Conservation (phyloP, 1,140 invertebrate species). For the Eubasilissa regina region DNA sequence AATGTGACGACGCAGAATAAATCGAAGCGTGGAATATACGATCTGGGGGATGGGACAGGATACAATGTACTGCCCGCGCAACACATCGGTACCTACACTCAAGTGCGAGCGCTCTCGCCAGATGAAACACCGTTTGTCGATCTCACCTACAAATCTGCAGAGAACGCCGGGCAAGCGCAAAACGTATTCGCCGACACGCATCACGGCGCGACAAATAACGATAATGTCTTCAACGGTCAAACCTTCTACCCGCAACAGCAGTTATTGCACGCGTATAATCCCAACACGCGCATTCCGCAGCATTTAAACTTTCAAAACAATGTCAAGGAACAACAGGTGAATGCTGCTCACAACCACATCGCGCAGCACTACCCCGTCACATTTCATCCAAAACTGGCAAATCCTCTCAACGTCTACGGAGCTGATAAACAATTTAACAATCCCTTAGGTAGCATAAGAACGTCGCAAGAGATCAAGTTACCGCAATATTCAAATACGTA, state of each 20-base stretch:
- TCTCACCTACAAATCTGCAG: constrained; percentile 48
- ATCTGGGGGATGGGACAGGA: constrained; percentile 47
- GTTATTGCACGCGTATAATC: neutral
- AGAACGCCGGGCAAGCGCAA: neutral
- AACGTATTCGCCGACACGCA: constrained; percentile 23
- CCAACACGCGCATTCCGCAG: constrained; percentile 2
- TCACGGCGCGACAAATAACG: constrained; percentile 1
- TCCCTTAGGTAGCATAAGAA: constrained; percentile 21
- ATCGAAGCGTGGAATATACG: constrained; percentile 51
- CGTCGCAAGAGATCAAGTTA: constrained; percentile 44
- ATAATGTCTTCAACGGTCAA: constrained; percentile 11
- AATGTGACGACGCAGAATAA: constrained; percentile 49
- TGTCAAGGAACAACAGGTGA: constrained; percentile 8
- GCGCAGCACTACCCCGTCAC: constrained; percentile 46
- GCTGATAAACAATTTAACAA: constrained; percentile 45
- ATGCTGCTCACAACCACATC: constrained; percentile 35
- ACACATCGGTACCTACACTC: constrained; percentile 42
- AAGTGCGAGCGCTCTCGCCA: constrained; percentile 24
- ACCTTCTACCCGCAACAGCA: constrained; percentile 36
- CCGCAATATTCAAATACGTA: constrained; percentile 45
- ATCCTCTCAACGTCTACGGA: constrained; percentile 34
- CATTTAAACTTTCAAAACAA: neutral
- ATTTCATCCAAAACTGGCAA: constrained; percentile 39
- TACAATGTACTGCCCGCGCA: constrained; percentile 51
- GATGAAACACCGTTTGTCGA: constrained; percentile 49